Evolutionary conservation across 1,140 invertebrate genomes (phyloP).

Genomic region (Tetraneura akinire): DNA sequence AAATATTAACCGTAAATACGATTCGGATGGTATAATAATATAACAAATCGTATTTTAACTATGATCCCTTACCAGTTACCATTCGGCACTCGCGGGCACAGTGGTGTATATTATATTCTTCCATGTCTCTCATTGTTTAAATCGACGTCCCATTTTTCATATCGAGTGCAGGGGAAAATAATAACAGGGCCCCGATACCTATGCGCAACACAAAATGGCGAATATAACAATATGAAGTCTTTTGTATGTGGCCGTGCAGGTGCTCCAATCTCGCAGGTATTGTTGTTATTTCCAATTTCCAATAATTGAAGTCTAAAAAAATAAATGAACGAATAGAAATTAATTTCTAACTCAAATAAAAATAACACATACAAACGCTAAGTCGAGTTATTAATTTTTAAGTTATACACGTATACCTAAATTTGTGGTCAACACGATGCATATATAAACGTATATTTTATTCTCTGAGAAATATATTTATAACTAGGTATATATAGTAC

Average conservation of each 20-base stretch:
- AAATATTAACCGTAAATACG: constrained; percentile 50
- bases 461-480: too few relatives aligned
- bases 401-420: too few relatives aligned
- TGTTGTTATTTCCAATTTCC: constrained; percentile 28
- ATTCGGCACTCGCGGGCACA: too few relatives aligned
- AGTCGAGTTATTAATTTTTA: too few relatives aligned
- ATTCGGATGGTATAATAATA: constrained; percentile 41
- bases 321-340: not conserved
- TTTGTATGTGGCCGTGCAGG: constrained; percentile 40
- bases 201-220: constrained; percentile 48
- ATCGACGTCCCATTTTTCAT: constrained; percentile 42
- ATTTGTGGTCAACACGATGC: too few relatives aligned
- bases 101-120: constrained; percentile 38
- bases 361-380: constrained; percentile 14
- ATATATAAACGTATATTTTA: too few relatives aligned
- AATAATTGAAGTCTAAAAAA: constrained; percentile 19
- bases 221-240: constrained; percentile 50
- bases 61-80: constrained; percentile 23
- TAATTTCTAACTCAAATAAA: not conserved
- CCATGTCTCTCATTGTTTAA: constrained; percentile 26
- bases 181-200: constrained; percentile 1
- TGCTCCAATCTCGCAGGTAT: constrained; percentile 19
- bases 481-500: too few relatives aligned
- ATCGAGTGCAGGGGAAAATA: constrained; percentile 41
- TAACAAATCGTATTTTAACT: constrained; percentile 49